A percentile compares a stretch with the other conserved stretches of the same genome.
Conservation (phyloP, 2,888 invertebrate genomes). For the Diogma glabrata region DNA sequence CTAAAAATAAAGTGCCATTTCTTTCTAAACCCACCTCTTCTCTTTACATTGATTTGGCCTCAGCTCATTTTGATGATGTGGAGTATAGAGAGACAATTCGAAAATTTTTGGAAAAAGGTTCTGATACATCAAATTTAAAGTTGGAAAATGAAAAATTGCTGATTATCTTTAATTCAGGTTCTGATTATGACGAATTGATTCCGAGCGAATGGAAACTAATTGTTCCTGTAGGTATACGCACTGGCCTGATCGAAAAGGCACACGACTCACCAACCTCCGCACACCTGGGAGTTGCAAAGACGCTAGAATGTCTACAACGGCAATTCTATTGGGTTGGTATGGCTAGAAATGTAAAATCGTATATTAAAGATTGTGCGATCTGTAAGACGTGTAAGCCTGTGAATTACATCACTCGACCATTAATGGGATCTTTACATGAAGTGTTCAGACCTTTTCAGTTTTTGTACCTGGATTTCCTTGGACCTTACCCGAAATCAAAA, state of each 20-base stretch:
- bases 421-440: background rate
- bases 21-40: too few relatives aligned
- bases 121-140: too few relatives aligned
- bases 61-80: too few relatives aligned
- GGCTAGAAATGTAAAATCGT: background rate
- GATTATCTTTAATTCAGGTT: background rate
- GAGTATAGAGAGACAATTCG: too few relatives aligned
- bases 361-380: background rate
- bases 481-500: background rate
- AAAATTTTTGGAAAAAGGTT: too few relatives aligned
- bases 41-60: too few relatives aligned
- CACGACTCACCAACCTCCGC: background rate
- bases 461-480: background rate
- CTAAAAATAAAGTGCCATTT: too few relatives aligned
- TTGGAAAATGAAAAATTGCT: too few relatives aligned
- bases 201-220: background rate
- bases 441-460: background rate
- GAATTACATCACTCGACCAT: background rate
- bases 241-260: background rate
- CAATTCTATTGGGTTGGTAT: background rate
- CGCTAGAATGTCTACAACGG: background rate
- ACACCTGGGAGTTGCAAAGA: background rate
- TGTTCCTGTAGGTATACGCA: background rate
- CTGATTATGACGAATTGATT: background rate
- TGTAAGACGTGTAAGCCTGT: background rate